phyloP scores from a whole-genome alignment of 2,797 vertebrate species.

The Oophaga sylvatica region DNA sequence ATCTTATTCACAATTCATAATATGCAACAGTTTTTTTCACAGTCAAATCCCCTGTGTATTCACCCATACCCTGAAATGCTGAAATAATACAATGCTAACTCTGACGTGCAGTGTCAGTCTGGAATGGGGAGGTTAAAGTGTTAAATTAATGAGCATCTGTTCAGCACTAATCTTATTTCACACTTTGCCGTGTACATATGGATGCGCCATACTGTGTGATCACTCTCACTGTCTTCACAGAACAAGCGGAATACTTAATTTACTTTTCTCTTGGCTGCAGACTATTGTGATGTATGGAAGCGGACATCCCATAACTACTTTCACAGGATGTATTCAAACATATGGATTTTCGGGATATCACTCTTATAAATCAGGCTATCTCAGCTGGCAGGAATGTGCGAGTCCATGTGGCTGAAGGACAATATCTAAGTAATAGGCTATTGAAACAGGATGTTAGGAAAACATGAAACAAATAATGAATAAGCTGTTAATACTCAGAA shows the following conservation, averaged over 20 bases:
- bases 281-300: conserved; percentile 29
- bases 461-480: conserved; percentile 62
- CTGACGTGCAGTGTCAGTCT: background rate
- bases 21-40: no score
- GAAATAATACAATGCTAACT: background rate
- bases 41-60: no score
- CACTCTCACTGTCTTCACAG: background rate
- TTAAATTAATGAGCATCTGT: background rate
- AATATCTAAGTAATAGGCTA: conserved; percentile 53
- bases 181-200: background rate
- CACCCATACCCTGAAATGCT: no score
- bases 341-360: conserved; percentile 59
- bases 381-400: conserved; percentile 59
- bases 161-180: background rate
- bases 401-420: conserved; percentile 54
- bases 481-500: conserved; percentile 59
- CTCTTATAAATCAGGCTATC: conserved; percentile 54
- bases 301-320: conserved; percentile 35
- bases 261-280: background rate
- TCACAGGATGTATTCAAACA: conserved; percentile 45
- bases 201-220: background rate
- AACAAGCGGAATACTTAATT: background rate
- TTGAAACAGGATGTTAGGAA: conserved; percentile 60
- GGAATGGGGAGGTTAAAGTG: background rate
- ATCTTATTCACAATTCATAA: no score